Evolutionary conservation across 2,888 invertebrate species (phyloP).

Genomic region (Metellina segmentata): DNA sequence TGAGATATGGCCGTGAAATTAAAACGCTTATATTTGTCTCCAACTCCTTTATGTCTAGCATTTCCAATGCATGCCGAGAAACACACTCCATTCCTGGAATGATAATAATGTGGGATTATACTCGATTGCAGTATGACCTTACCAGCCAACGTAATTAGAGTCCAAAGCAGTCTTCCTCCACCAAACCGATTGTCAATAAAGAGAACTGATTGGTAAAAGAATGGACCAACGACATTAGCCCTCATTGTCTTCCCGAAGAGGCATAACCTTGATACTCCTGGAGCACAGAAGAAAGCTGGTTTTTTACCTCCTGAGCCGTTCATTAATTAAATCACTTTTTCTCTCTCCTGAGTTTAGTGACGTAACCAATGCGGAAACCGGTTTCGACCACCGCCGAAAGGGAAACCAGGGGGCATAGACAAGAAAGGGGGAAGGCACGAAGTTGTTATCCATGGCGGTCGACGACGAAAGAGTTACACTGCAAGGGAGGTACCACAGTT

Average conservation of each 20-base stretch:
- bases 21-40: neutral
- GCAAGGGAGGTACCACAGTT: constrained; percentile 27
- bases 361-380: constrained; percentile 68
- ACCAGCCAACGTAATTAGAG: neutral
- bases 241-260: neutral
- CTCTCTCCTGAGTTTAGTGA: constrained; percentile 35
- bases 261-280: neutral
- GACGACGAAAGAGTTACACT: constrained; percentile 69
- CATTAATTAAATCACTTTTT: constrained; percentile 4
- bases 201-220: neutral
- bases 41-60: too few relatives aligned
- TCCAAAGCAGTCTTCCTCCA: neutral
- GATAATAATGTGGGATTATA: neutral
- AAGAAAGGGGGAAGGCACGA: constrained; percentile 14
- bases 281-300: neutral
- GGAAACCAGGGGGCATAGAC: constrained; percentile 23
- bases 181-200: neutral
- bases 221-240: neutral
- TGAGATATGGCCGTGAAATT: neutral
- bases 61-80: neutral
- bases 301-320: neutral
- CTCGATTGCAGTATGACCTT: neutral
- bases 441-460: constrained; percentile 73
- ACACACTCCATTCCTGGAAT: neutral
- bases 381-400: constrained; percentile 46